These are phyloP conservation scores for Paramormyrops hopkinsi DNA, from an alignment of 2,797 vertebrate genomes.

Conservation along the genomic window DNA sequence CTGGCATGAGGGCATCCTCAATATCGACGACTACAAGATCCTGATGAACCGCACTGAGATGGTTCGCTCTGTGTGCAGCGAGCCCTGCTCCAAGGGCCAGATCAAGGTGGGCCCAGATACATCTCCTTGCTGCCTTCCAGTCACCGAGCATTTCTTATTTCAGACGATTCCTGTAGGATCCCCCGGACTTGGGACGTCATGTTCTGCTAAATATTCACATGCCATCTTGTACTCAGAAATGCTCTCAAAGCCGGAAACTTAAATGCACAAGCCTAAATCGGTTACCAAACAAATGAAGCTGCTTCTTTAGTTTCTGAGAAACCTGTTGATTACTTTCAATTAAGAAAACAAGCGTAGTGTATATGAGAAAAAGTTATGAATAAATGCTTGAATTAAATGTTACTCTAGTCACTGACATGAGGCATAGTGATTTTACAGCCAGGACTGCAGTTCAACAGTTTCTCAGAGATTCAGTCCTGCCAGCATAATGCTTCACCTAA, in stretches of 20 bases:
- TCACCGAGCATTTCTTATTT: background rate
- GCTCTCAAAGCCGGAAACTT: background rate
- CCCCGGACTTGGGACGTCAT: background rate
- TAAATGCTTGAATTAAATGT: background rate
- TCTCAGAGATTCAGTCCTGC: background rate
- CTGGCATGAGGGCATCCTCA: conserved; percentile 87
- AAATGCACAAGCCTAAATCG: background rate
- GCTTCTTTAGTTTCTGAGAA: background rate
- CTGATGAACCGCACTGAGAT: conserved; percentile 88
- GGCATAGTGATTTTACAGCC: background rate
- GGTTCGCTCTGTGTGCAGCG: conserved; percentile 94
- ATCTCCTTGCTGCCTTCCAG: background rate
- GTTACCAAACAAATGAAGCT: background rate
- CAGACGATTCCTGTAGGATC: background rate
- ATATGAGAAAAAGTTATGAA: background rate
- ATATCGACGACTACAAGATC: conserved; percentile 82
- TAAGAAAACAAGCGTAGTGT: background rate
- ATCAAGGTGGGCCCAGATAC: conserved; percentile 73
- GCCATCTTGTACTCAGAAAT: background rate
- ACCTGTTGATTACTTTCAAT: background rate
- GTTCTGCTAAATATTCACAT: background rate
- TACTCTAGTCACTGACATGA: background rate
- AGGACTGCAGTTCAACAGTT: background rate
- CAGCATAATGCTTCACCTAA: background rate
- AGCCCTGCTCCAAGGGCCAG: conserved; percentile 90